Evolutionary conservation across 2,888 invertebrate genomes (phyloP).

Genomic region (Seira musarum): DNA sequence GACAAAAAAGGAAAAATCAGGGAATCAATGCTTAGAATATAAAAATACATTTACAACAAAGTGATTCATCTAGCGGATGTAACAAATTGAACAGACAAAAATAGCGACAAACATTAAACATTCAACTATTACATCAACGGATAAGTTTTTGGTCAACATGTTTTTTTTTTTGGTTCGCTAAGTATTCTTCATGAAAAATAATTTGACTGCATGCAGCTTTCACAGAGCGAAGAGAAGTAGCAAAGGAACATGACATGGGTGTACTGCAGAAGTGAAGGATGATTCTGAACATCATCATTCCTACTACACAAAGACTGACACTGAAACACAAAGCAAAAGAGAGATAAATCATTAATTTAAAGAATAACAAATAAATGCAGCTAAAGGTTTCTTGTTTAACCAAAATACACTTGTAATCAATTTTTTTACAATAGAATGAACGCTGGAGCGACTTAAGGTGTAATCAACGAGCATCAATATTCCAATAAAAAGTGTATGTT

Average conservation of each 20-base stretch:
- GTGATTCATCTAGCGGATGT: not conserved
- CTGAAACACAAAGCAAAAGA: conserved; percentile 64
- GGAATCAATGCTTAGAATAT: not conserved
- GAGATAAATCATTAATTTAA: conserved; percentile 58
- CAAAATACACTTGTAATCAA: too few species aligned
- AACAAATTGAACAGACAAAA: not conserved
- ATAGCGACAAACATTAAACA: not conserved
- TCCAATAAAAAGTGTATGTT: too few species aligned
- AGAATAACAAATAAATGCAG: not conserved
- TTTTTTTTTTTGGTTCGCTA: conserved; percentile 17
- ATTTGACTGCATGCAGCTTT: conserved; percentile 1
- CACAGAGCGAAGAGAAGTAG: conserved; percentile 39
- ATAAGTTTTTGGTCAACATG: not conserved
- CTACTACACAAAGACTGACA: conserved; percentile 61
- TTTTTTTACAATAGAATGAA: too few species aligned
- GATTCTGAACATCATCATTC: conserved; percentile 52
- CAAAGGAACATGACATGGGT: conserved; percentile 26
- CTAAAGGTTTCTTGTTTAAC: not conserved
- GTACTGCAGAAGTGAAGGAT: conserved; percentile 38
- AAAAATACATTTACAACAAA: not conserved
- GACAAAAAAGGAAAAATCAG: not conserved
- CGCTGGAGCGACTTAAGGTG: too few species aligned
- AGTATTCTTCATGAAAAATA: not conserved
- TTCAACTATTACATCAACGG: not conserved
- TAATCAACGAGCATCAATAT: too few species aligned